A percentile compares a stretch with the other conserved stretches of the same genome.
phyloP scores from a whole-genome alignment of 2,888 invertebrate species.

The Polymixis flavicincta region DNA sequence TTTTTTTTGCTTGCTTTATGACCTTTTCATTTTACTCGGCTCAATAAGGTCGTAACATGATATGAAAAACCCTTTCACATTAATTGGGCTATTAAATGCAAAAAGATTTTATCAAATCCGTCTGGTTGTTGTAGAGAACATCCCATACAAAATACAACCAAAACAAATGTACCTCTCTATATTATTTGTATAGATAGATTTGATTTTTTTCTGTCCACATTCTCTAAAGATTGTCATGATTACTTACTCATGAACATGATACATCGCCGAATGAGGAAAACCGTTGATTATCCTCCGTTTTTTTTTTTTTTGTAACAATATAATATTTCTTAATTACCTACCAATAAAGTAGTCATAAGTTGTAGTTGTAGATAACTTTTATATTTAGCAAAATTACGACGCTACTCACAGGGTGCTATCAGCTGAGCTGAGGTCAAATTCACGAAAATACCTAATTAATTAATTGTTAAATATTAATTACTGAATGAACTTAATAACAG shows the following conservation, averaged over 20 bases:
- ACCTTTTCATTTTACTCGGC: too few relatives aligned
- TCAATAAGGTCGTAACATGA: too few relatives aligned
- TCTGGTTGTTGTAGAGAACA: too few relatives aligned
- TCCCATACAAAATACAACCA: too few relatives aligned
- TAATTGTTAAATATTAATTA: neutral
- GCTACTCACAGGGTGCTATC: neutral
- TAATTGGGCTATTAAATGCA: too few relatives aligned
- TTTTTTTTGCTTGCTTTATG: too few relatives aligned
- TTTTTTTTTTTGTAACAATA: constrained; percentile 1
- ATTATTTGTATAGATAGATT: neutral
- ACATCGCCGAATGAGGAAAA: neutral
- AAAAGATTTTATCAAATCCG: too few relatives aligned
- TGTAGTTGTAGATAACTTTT: neutral
- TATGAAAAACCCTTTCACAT: too few relatives aligned
- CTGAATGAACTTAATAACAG: neutral
- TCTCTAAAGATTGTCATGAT: constrained; percentile 10
- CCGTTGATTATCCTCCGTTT: constrained; percentile 2
- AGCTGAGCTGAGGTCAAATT: neutral
- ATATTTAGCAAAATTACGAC: neutral
- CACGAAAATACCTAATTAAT: neutral
- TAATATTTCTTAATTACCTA: too few relatives aligned
- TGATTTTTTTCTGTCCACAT: constrained; percentile 11
- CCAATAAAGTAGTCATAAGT: neutral
- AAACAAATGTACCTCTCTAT: too few relatives aligned
- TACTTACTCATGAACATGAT: neutral